phyloP scores from a whole-genome alignment of 2,113 vertebrate species.

The Cryptomyrus ogoouensis region DNA sequence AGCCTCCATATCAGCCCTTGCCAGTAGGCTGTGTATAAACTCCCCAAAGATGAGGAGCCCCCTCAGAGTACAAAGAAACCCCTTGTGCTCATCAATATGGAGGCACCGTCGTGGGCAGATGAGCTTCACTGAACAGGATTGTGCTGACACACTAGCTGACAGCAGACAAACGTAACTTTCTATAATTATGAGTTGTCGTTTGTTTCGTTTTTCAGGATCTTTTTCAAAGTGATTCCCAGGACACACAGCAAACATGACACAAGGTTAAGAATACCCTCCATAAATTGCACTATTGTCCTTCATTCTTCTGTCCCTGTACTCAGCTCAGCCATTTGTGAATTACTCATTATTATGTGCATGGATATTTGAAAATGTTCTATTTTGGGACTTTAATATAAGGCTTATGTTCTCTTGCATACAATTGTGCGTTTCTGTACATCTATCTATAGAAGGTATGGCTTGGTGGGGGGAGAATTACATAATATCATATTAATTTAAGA shows the following conservation, averaged over 20 bases:
- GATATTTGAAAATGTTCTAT: neutral
- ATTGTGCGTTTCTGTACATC: neutral
- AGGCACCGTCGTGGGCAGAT: neutral
- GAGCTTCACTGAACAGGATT: neutral
- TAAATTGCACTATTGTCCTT: neutral
- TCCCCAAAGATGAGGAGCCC: neutral
- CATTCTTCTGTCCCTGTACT: neutral
- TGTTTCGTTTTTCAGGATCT: neutral
- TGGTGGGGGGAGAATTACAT: neutral
- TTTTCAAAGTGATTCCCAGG: neutral
- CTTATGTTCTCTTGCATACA: neutral
- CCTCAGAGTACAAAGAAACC: neutral
- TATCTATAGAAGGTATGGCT: neutral
- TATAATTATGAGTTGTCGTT: neutral
- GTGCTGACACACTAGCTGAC: neutral
- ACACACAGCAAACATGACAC: neutral
- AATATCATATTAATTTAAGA: neutral
- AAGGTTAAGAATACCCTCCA: neutral
- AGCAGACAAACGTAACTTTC: neutral
- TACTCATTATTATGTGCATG: neutral
- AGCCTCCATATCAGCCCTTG: neutral
- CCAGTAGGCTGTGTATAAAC: neutral
- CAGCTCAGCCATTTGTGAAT: neutral
- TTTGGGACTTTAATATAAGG: neutral
- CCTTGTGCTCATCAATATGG: constrained; percentile 10